Base-by-base conservation (phyloP, 2,797 vertebrate species). In the Triplophysa bombifrons region DNA sequence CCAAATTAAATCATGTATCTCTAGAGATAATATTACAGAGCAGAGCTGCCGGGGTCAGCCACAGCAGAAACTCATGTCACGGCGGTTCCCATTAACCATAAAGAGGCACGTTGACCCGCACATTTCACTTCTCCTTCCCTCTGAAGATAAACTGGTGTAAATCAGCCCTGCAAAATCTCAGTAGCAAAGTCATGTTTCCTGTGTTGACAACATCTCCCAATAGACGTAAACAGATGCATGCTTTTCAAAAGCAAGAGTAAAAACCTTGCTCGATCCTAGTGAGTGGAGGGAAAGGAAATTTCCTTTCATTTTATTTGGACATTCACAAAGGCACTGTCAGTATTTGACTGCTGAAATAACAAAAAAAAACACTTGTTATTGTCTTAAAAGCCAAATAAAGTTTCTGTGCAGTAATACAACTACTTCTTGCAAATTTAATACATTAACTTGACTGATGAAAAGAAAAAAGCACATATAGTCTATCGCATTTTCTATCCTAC, bases 161-260 rank as follows among this genome's bases (percentile, higher is more conserved):
- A 44, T 60, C 60, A 61, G 80, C 74, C 81, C 84, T 56, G 74
- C 41, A 50, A 71, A 80, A 25, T 77, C 86, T 88, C 89, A 74
- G 67, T 77, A 64, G 91, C 87, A 89, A 88, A 83, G 77, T 13
- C 58, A 72, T 56, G 82, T 74, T 93, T 93, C 92, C 92, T 91
- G 90, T 91, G 89, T 88, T 88, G 85, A 90, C 66, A 76, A 74
- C 76, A 86, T 80, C 80, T 74, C 77, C 85, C 85, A 82, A 70
- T 84, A 66, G 77, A 82, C 74, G 83, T 83, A 87, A 61, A 81
- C 84, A 84, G 74, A 27, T 19, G 34, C 60, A 82, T 82, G 20
- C 50, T 30, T 56, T 65, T n/a, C 48, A 66, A 41, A 44, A 20
- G 8, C 14, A 78, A 27, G 41, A 65, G 19, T 44, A 20, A n/a